Conservation (phyloP, 2,113 vertebrate genomes). For the Nothocercus nigrocapillus region DNA sequence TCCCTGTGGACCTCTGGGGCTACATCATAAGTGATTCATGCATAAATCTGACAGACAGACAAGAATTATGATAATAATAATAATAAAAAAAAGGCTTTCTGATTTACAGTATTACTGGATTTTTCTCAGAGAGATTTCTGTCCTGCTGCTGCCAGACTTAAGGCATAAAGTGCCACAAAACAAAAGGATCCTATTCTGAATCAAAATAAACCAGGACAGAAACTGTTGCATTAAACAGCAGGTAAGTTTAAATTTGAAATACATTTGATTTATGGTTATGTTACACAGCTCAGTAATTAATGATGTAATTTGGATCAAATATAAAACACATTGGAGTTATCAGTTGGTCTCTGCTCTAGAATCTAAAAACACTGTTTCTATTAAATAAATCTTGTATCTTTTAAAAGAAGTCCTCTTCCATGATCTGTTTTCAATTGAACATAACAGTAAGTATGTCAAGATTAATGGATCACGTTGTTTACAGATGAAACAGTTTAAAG, state of each 20-base stretch:
- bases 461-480: constrained; percentile 57
- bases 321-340: constrained; percentile 50
- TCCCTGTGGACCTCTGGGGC: neutral
- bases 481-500: constrained; percentile 56
- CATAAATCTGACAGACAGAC: neutral
- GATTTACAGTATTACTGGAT: neutral
- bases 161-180: neutral
- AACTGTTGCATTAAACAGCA: neutral
- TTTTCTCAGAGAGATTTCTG: neutral
- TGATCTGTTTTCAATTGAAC: constrained; percentile 64
- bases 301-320: constrained; percentile 39
- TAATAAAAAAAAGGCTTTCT: neutral
- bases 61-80: neutral
- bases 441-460: constrained; percentile 56
- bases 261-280: constrained; percentile 12
- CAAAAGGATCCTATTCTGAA: neutral
- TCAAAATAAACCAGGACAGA: neutral
- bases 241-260: constrained; percentile 34
- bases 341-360: constrained; percentile 27
- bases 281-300: constrained; percentile 48
- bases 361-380: constrained; percentile 27
- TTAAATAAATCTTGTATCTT: constrained; percentile 42
- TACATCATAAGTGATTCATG: neutral
- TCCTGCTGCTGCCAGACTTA: neutral
- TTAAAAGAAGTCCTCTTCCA: constrained; percentile 31